Evolutionary conservation across 2,888 invertebrate genomes (phyloP).

Genomic region (Dynastes grantii): DNA sequence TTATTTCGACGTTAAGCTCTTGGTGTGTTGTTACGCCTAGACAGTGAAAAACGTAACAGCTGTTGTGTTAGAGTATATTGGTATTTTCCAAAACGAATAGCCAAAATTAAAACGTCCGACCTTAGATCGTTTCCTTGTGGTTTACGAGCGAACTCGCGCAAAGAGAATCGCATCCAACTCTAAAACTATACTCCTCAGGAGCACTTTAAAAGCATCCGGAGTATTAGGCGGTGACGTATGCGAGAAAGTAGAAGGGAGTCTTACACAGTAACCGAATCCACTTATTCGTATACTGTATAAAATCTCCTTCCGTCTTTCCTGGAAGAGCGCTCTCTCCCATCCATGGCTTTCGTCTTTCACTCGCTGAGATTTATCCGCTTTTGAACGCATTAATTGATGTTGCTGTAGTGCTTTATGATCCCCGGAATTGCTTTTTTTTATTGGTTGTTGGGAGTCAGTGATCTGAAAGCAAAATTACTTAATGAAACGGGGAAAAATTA

Average conservation of each 20-base stretch:
- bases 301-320: slow-evolving; percentile 30
- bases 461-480: too few relatives aligned
- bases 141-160: slow-evolving; percentile 39
- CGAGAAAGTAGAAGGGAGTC: slow-evolving; percentile 4
- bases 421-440: not conserved
- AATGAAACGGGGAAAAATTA: too few relatives aligned
- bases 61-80: slow-evolving; percentile 35
- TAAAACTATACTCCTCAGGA: slow-evolving; percentile 40
- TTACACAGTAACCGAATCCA: slow-evolving; percentile 20
- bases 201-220: slow-evolving; percentile 46
- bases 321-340: not conserved
- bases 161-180: slow-evolving; percentile 42
- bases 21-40: slow-evolving; percentile 13
- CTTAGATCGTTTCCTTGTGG: slow-evolving; percentile 42
- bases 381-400: slow-evolving; percentile 33
- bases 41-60: slow-evolving; percentile 41
- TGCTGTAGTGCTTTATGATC: slow-evolving; percentile 11
- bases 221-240: slow-evolving; percentile 43
- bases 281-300: slow-evolving; percentile 34
- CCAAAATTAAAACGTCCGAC: slow-evolving; percentile 45
- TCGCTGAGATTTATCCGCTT: not conserved
- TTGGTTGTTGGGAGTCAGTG: not conserved
- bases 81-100: slow-evolving; percentile 43
- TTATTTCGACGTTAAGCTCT: slow-evolving; percentile 20
- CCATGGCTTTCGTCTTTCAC: slow-evolving; percentile 5